A percentile compares a stretch with the other conserved stretches of the same genome.
Evolutionary conservation across 2,113 vertebrate genomes (phyloP).

Genomic region (Coregonus clupeaformis): DNA sequence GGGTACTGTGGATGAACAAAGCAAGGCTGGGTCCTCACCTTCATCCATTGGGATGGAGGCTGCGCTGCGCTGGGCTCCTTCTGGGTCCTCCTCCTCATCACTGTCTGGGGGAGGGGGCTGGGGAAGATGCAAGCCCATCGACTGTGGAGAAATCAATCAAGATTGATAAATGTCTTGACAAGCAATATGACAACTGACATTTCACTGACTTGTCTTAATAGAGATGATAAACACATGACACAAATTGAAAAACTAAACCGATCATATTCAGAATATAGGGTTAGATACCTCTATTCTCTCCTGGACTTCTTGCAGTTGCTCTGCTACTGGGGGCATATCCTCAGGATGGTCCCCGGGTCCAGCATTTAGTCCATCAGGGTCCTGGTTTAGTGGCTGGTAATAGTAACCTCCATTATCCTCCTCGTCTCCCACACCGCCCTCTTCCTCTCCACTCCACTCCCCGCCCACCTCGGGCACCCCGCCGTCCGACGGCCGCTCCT

Average conservation of each 20-base stretch:
- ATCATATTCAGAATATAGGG: background rate
- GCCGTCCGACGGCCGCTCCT: conserved; percentile 77
- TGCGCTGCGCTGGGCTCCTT: conserved; percentile 70
- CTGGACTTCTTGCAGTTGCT: conserved; percentile 79
- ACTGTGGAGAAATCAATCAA: conserved; percentile 64
- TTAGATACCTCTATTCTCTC: conserved; percentile 84
- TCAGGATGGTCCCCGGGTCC: conserved; percentile 28
- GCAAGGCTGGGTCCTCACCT: conserved; percentile 68
- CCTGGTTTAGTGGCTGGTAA: conserved; percentile 92
- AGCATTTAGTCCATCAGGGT: conserved; percentile 75
- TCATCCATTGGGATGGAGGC: conserved; percentile 94
- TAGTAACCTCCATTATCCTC: conserved; percentile 73
- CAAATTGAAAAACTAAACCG: background rate
- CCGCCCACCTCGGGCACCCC: conserved; percentile 73
- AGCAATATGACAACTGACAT: background rate
- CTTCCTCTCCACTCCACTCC: conserved; percentile 62
- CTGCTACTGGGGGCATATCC: conserved; percentile 28
- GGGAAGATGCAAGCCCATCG: conserved; percentile 89
- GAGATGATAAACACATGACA: background rate
- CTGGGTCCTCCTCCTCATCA: conserved; percentile 80
- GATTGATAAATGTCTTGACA: background rate
- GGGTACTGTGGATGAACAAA: no score
- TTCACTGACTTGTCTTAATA: background rate
- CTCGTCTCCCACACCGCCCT: conserved; percentile 37
- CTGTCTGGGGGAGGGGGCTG: conserved; percentile 85